These are phyloP conservation scores for Cotesia chilonis DNA, from an alignment of 1,140 invertebrate genomes.

Conservation along the genomic window DNA sequence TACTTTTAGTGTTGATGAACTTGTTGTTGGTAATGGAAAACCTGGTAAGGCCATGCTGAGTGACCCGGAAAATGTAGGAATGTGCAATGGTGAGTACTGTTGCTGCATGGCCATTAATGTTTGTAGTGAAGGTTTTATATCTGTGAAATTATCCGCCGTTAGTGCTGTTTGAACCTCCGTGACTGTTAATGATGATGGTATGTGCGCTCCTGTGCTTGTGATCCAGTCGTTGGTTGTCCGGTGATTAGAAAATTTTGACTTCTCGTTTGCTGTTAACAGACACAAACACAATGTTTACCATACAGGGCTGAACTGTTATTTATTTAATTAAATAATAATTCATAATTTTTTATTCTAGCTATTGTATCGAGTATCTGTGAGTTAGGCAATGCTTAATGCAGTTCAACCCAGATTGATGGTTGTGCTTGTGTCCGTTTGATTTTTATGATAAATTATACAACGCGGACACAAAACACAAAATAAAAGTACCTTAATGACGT, in stretches of 20 bases:
- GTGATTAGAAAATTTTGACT: constrained; percentile 50
- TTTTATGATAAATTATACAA: constrained; percentile 16
- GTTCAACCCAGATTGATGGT: constrained; percentile 61
- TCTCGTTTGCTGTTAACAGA: constrained; percentile 56
- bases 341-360: constrained; percentile 16
- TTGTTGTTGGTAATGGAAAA: constrained; percentile 21
- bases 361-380: too few species aligned
- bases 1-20: constrained; percentile 53
- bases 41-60: constrained; percentile 43
- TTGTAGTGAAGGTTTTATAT: constrained; percentile 56
- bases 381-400: constrained; percentile 38
- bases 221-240: constrained; percentile 37
- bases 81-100: constrained; percentile 60
- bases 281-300: constrained; percentile 62
- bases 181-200: constrained; percentile 45
- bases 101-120: constrained; percentile 61
- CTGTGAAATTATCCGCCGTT: constrained; percentile 46
- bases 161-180: constrained; percentile 24
- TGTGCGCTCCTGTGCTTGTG: constrained; percentile 34
- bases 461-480: constrained; percentile 59
- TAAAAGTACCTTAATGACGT: not conserved
- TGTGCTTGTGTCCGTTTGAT: constrained; percentile 60
- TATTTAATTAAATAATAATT: constrained; percentile 35
- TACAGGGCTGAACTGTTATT: constrained; percentile 58
- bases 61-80: constrained; percentile 57